Conservation (phyloP, 1,140 invertebrate species). For the Coenobita brevimanus region DNA sequence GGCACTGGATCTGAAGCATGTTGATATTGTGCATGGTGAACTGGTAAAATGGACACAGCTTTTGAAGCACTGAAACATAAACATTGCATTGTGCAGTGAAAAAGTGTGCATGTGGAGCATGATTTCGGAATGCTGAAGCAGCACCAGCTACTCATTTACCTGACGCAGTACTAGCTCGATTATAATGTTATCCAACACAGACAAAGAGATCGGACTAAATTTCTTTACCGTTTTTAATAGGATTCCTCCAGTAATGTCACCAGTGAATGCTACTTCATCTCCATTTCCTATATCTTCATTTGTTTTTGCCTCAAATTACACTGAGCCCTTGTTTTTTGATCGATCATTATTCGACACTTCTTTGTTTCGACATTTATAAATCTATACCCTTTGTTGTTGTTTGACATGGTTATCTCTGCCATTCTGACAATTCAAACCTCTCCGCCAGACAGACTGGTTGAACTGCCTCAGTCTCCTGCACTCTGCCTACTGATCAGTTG, state of each 20-base stretch:
- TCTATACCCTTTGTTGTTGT: too few species aligned
- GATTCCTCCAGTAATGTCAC: not conserved
- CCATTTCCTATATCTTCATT: not conserved
- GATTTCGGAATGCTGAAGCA: slow-evolving; percentile 5
- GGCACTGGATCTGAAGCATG: slow-evolving; percentile 18
- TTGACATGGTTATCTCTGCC: too few species aligned
- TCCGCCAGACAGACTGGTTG: too few species aligned
- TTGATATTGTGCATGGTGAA: slow-evolving; percentile 18
- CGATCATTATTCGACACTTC: too few species aligned
- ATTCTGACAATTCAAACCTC: too few species aligned
- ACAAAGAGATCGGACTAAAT: not conserved
- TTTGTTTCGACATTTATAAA: too few species aligned
- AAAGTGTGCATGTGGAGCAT: not conserved
- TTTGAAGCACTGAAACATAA: not conserved
- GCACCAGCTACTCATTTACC: slow-evolving; percentile 3
- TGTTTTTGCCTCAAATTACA: not conserved
- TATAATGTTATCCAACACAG: not conserved
- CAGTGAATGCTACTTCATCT: not conserved
- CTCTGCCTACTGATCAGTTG: too few species aligned
- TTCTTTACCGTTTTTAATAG: slow-evolving; percentile 6
- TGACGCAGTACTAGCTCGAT: not conserved
- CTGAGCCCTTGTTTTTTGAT: too few species aligned
- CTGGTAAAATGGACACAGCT: slow-evolving; percentile 10
- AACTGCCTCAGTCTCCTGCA: too few species aligned
- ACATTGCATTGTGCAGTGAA: slow-evolving; percentile 6